A percentile compares a stretch with the other conserved stretches of the same genome.
Evolutionary conservation across 2,113 vertebrate genomes (phyloP).

Genomic region (Sorex araneus): DNA sequence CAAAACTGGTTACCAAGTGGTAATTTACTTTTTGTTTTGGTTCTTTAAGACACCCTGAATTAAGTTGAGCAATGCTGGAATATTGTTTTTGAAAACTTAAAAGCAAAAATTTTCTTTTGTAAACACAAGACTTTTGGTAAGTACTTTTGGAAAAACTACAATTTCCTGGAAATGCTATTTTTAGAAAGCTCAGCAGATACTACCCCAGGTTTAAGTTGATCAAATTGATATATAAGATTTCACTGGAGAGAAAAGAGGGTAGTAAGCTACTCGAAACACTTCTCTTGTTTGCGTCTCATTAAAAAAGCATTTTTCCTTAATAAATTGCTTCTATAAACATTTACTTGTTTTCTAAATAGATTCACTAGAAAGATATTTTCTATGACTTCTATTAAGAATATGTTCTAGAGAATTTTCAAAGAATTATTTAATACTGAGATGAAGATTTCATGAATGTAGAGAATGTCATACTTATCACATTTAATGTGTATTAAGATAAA

Average conservation of each 20-base stretch:
- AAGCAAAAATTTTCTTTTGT: neutral
- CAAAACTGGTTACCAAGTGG: constrained; percentile 10
- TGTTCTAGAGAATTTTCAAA: constrained; percentile 9
- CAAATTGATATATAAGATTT: neutral
- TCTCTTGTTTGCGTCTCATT: neutral
- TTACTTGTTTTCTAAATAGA: neutral
- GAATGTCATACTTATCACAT: constrained; percentile 10
- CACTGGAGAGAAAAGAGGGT: neutral
- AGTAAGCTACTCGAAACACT: constrained; percentile 28
- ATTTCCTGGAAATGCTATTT: constrained; percentile 8
- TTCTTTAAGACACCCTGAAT: constrained; percentile 52
- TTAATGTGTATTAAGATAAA: constrained; percentile 1
- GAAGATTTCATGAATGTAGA: neutral
- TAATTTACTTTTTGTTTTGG: constrained; percentile 9
- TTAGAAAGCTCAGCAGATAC: neutral
- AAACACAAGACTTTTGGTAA: neutral
- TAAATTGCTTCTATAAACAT: neutral
- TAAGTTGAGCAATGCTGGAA: constrained; percentile 16
- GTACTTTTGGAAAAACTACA: neutral
- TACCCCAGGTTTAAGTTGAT: neutral
- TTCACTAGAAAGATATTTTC: neutral
- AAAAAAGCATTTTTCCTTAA: neutral
- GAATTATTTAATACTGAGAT: neutral
- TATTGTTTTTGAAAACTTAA: neutral
- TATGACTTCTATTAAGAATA: neutral